Conservation (phyloP, 2,888 invertebrate genomes). For the Caenorhabditis sp. region DNA sequence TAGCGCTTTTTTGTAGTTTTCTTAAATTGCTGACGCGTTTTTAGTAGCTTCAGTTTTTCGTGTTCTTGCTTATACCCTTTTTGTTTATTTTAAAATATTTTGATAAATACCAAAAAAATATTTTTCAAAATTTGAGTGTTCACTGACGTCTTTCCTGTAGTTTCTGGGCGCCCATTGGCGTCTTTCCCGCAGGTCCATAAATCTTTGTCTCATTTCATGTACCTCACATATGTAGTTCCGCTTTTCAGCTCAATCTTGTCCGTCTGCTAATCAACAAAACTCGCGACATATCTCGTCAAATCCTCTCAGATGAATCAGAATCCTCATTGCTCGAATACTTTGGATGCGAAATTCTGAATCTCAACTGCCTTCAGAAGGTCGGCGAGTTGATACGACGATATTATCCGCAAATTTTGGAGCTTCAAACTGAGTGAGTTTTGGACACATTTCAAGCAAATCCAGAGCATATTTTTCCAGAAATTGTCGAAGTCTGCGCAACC, state of each 20-base stretch:
- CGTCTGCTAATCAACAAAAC: constrained; percentile 19
- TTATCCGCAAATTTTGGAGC: constrained; percentile 11
- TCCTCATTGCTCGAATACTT: constrained; percentile 14
- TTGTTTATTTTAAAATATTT: no score
- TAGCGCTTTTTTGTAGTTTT: no score
- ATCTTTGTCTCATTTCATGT: no score
- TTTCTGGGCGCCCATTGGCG: no score
- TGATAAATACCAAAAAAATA: no score
- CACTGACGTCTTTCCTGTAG: no score
- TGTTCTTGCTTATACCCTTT: no score
- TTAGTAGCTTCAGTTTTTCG: no score
- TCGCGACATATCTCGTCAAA: constrained; percentile 11
- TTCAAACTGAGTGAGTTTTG: constrained; percentile 12
- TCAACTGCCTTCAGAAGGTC: constrained; percentile 27
- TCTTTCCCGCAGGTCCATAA: no score
- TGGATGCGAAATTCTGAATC: constrained; percentile 33
- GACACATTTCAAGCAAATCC: not conserved
- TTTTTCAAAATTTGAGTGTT: no score
- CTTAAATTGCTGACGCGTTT: no score
- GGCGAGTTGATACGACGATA: constrained; percentile 12
- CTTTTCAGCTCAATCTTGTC: constrained; percentile 24
- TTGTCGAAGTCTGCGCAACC: constrained; percentile 11
- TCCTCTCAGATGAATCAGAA: constrained; percentile 14
- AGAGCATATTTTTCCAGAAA: constrained; percentile 10
- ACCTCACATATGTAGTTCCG: no score